A percentile compares a stretch with the other conserved stretches of the same genome.
These are phyloP conservation scores for Branchipolynoe longqiensis DNA, from an alignment of 2,888 invertebrate genomes.

Conservation along the genomic window DNA sequence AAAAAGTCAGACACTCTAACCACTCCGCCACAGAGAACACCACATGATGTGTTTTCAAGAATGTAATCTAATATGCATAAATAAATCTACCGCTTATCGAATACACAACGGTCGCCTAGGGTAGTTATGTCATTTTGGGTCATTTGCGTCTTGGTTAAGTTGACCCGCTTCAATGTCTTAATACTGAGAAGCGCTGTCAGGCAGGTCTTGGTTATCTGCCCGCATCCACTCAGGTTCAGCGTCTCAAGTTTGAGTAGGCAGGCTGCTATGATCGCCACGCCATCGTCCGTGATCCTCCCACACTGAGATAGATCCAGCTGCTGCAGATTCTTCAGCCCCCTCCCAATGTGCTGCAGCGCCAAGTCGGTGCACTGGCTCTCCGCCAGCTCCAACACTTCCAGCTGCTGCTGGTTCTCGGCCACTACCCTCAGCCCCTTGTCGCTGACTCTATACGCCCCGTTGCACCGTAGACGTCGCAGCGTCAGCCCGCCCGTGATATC, in stretches of 20 bases:
- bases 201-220: neutral
- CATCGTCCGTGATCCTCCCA: constrained; percentile 65
- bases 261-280: constrained; percentile 66
- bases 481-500: neutral
- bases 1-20: too few species aligned
- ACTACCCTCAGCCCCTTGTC: constrained; percentile 42
- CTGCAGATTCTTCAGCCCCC: constrained; percentile 60
- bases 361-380: constrained; percentile 54
- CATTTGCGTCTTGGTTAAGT: constrained; percentile 20
- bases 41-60: too few species aligned
- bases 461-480: neutral
- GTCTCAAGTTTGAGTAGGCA: constrained; percentile 67
- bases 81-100: neutral
- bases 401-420: neutral
- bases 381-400: constrained; percentile 53
- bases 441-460: constrained; percentile 48
- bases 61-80: neutral
- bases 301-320: constrained; percentile 68
- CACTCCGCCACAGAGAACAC: too few species aligned
- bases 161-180: constrained; percentile 23
- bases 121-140: constrained; percentile 16
- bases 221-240: constrained; percentile 68
- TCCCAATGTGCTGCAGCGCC: constrained; percentile 43
- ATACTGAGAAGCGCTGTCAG: neutral
- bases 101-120: neutral